A percentile compares a stretch with the other conserved stretches of the same genome.
phyloP scores from a whole-genome alignment of 1,140 invertebrate species.

The Drosophila azteca region DNA sequence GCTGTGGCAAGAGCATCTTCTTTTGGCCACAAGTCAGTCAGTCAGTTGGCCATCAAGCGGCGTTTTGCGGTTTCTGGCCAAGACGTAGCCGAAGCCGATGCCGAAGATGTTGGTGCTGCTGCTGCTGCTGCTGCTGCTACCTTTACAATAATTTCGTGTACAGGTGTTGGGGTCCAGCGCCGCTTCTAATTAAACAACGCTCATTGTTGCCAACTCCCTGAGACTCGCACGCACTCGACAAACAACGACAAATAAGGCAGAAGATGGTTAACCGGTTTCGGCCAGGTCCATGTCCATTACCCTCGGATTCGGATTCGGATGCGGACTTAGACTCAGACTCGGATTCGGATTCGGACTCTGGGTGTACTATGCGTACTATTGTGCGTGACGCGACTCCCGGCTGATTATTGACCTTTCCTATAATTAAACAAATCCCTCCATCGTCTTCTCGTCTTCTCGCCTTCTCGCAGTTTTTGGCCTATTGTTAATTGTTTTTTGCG shows the following conservation, averaged over 20 bases:
- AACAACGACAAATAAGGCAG: slow-evolving; percentile 71
- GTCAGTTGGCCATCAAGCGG: slow-evolving; percentile 79
- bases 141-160: slow-evolving; percentile 40
- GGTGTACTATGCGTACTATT: slow-evolving; percentile 17
- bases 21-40: slow-evolving; percentile 54
- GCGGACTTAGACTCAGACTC: slow-evolving; percentile 12
- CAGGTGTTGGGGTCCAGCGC: slow-evolving; percentile 68
- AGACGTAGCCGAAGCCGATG: slow-evolving; percentile 12
- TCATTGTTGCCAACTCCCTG: slow-evolving; percentile 41
- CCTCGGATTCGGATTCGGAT: slow-evolving; percentile 17
- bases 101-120: slow-evolving; percentile 24
- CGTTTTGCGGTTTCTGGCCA: slow-evolving; percentile 71
- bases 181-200: slow-evolving; percentile 76
- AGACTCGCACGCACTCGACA: slow-evolving; percentile 50
- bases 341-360: slow-evolving; percentile 6
- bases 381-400: slow-evolving; percentile 39
- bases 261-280: slow-evolving; percentile 48
- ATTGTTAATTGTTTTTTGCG: slow-evolving; percentile 68
- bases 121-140: slow-evolving; percentile 4
- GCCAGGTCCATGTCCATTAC: slow-evolving; percentile 28
- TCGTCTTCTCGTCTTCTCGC: neutral
- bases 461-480: slow-evolving; percentile 2
- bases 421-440: slow-evolving; percentile 38
- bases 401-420: slow-evolving; percentile 61
- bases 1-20: slow-evolving; percentile 42